These are phyloP conservation scores for Pipistrellus pygmaeus DNA, from an alignment of 2,797 vertebrate genomes.

Conservation along the genomic window DNA sequence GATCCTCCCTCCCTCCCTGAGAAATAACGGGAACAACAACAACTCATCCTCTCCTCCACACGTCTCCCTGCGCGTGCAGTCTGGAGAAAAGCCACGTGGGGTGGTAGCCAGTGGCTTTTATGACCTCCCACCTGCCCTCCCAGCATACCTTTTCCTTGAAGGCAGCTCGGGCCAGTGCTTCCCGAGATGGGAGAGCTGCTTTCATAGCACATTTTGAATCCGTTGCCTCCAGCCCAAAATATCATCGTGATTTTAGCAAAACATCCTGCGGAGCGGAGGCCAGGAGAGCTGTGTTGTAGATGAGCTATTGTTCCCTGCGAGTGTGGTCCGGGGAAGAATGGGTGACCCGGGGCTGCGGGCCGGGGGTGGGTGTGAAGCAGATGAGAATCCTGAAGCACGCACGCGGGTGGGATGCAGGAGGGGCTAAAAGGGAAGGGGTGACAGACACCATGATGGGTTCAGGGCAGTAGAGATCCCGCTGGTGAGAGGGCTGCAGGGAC, in stretches of 20 bases:
- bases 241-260: conserved; percentile 51
- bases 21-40: background rate
- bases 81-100: background rate
- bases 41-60: background rate
- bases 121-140: background rate
- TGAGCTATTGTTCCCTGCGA: background rate
- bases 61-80: background rate
- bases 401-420: background rate
- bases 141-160: background rate
- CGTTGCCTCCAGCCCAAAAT: background rate
- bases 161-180: background rate
- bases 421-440: background rate
- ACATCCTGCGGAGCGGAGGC: conserved; percentile 35
- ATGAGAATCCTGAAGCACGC: background rate
- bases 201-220: conserved; percentile 13
- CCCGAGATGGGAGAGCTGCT: background rate
- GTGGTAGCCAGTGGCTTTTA: background rate
- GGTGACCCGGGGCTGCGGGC: background rate
- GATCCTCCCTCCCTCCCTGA: background rate
- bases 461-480: background rate
- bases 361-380: background rate
- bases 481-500: background rate
- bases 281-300: conserved; percentile 1
- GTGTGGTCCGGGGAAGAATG: background rate
- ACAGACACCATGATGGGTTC: accelerated